These are phyloP conservation scores for Pocillopora verrucosa DNA, from an alignment of 64 coral and sea anemone genomes.

Conservation along the genomic window DNA sequence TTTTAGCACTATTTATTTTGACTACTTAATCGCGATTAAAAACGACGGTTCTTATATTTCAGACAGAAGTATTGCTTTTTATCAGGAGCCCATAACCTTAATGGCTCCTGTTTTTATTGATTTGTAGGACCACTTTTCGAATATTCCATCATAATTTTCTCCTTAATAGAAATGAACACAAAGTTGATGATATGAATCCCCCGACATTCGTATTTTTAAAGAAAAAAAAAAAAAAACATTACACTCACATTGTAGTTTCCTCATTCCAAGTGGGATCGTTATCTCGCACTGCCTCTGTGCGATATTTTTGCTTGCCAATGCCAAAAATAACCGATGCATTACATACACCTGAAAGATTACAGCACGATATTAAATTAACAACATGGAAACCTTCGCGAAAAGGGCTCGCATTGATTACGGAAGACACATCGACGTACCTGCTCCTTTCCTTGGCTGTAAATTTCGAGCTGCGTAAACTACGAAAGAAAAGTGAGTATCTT, in stretches of 20 bases:
- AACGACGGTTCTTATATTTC: too few species aligned
- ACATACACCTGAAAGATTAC: slow-evolving; percentile 68
- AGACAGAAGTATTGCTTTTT: too few species aligned
- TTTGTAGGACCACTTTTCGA: too few species aligned
- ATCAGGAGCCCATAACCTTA: too few species aligned
- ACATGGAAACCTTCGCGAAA: not conserved
- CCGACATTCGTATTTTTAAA: not conserved
- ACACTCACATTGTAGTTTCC: slow-evolving; percentile 92
- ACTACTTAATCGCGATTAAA: too few species aligned
- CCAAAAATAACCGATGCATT: slow-evolving; percentile 93
- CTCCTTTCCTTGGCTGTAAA: slow-evolving; percentile 85
- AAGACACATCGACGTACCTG: not conserved
- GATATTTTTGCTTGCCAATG: slow-evolving; percentile 92
- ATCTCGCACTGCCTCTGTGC: slow-evolving; percentile 73
- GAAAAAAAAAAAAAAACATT: not conserved
- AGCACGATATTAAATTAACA: not conserved
- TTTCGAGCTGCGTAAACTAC: slow-evolving; percentile 94
- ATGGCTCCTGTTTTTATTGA: too few species aligned
- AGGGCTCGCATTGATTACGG: not conserved
- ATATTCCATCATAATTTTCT: too few species aligned
- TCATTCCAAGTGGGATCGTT: slow-evolving; percentile 98
- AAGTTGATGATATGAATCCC: too few species aligned
- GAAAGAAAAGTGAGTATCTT: not conserved
- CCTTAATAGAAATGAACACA: too few species aligned
- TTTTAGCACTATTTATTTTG: not conserved